Base-by-base conservation (phyloP, 2,797 vertebrate species). In the Cossypha polioptera region DNA sequence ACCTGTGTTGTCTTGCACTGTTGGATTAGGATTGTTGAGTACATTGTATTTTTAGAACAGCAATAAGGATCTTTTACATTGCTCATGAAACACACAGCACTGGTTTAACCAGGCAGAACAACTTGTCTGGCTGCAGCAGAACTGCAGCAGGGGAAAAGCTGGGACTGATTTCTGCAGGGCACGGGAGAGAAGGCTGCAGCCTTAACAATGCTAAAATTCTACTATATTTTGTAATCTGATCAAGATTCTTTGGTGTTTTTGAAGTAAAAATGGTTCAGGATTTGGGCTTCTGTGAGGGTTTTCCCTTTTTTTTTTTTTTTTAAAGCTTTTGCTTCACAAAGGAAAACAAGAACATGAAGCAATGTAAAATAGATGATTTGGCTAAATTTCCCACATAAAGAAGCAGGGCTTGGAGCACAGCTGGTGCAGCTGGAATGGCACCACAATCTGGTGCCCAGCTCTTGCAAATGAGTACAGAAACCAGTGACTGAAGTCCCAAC, bases 1-100 rank as follows among this genome's bases (percentile, higher is more conserved):
- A 95, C 98, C 97, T 98, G 98, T 98, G 97, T 97, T 97, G 96
- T 98, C 98, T 99, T 99, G 98, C 97, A 97, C 96, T 97, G 98
- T 95, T 98, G 98, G 98, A 98, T 97, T 94, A 96, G 97, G 97
- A 96, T 96, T 97, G 98, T 96, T 97, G 97, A 97, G 78, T n/a
- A 83, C 10, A 38, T 35, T 80, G 76, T 88, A 88, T 94, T 95
- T 95, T 84, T 92, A 89, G 80, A 86, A 86, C 53, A 87, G 75
- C 29, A 85, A n/a, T 58, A 24, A 92, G 66, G 63, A 82, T 74
- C 43, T 94, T 63, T 61, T 40, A 76, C 51, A 28, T 18, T 59
- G n/a, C 75, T 90, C 31, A 14, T 36, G 83, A 59, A 96, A 86
- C 28, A 62, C 43, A 81, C 6, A 3, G 65, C 50, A 38, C 28